Conservation (phyloP, 2,888 invertebrate species). For the Iselma pallidipennis region DNA sequence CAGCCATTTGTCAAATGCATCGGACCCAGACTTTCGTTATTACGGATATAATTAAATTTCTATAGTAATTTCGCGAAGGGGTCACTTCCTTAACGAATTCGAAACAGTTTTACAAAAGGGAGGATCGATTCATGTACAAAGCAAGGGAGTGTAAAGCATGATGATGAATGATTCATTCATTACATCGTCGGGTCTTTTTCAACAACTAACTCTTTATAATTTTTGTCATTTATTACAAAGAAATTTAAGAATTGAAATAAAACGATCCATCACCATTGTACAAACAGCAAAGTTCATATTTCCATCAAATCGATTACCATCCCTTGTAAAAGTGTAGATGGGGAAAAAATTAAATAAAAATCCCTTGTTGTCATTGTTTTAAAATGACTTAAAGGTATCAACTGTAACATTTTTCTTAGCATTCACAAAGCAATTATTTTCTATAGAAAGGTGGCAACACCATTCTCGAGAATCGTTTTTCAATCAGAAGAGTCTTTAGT, state of each 20-base stretch:
- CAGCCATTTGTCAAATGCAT: conserved; percentile 53
- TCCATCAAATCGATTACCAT: conserved; percentile 10
- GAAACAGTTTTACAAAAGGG: background rate
- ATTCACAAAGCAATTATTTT: conserved; percentile 48
- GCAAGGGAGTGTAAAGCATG: background rate
- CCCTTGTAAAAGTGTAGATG: background rate
- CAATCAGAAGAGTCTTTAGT: conserved; percentile 55
- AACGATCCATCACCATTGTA: background rate
- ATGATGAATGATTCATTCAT: background rate
- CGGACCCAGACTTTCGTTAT: conserved; percentile 47
- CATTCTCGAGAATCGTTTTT: conserved; percentile 53
- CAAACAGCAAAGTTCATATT: conserved; percentile 6
- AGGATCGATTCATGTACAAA: background rate
- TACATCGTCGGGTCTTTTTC: background rate
- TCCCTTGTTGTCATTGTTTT: background rate
- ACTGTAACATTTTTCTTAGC: background rate
- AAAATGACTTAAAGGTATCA: background rate
- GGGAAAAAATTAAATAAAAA: conserved; percentile 8
- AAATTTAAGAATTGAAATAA: background rate
- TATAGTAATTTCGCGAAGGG: conserved; percentile 49
- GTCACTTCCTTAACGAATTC: conserved; percentile 37
- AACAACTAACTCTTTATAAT: background rate
- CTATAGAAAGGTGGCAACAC: conserved; percentile 49
- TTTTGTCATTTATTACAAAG: background rate
- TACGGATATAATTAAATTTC: conserved; percentile 55